Evolutionary conservation across 2,113 vertebrate genomes (phyloP).

Genomic region (Casuarius casuarius): DNA sequence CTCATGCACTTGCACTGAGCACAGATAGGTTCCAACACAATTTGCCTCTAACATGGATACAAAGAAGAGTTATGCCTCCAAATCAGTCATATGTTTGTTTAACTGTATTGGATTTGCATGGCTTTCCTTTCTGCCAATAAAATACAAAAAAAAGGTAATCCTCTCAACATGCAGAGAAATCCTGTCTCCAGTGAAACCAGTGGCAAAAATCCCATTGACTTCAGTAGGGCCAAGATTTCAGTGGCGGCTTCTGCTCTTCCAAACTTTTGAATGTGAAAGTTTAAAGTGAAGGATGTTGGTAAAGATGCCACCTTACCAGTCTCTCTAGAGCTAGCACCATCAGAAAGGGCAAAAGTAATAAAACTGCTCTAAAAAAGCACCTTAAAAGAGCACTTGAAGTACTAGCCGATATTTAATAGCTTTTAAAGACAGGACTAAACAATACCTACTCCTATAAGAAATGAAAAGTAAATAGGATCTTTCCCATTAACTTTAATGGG

Average conservation of each 20-base stretch:
- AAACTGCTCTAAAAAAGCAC: not conserved
- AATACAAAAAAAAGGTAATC: not conserved
- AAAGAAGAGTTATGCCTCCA: constrained; percentile 23
- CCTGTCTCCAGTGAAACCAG: not conserved
- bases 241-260: not conserved
- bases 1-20: not conserved
- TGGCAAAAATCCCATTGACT: not conserved
- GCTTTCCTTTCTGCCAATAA: constrained; percentile 7
- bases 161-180: not conserved
- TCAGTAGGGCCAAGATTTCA: not conserved
- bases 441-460: not conserved
- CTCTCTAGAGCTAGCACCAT: not conserved
- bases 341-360: not conserved
- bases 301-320: not conserved
- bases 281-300: not conserved
- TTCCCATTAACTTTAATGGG: not conserved
- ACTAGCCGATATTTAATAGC: not conserved
- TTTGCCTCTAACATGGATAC: not conserved
- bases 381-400: not conserved
- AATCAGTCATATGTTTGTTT: constrained; percentile 7
- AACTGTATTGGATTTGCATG: not conserved
- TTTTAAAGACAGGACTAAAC: not conserved
- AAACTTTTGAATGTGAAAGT: not conserved
- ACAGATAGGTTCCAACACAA: not conserved
- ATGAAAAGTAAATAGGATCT: not conserved